Conservation (phyloP, 1,140 invertebrate genomes). For the Brachionus rubens region DNA sequence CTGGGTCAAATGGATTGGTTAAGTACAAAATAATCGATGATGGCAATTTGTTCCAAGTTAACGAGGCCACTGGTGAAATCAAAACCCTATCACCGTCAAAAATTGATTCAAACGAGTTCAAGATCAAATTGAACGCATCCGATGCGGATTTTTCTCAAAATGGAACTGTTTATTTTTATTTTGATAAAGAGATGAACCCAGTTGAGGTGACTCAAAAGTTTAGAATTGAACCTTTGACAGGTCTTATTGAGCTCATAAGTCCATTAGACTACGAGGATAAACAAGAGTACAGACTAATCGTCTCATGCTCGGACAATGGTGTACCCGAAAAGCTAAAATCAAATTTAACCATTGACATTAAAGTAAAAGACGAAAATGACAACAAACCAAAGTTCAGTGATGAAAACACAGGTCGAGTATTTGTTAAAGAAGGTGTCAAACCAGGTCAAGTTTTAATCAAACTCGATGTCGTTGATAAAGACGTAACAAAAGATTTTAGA, state of each 20-base stretch:
- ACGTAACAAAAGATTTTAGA: not conserved
- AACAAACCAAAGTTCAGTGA: slow-evolving; percentile 12
- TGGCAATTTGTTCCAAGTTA: not conserved
- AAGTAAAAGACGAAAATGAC: slow-evolving; percentile 32
- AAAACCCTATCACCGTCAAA: not conserved
- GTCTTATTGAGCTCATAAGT: not conserved
- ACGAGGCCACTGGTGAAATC: slow-evolving; percentile 20
- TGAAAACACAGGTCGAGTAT: not conserved
- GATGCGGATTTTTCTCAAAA: slow-evolving; percentile 22
- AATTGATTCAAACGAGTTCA: slow-evolving; percentile 22
- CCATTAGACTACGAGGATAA: slow-evolving; percentile 33
- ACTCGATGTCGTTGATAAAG: not conserved
- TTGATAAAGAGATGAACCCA: not conserved
- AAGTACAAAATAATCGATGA: slow-evolving; percentile 15
- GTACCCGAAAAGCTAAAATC: not conserved
- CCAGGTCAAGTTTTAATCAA: not conserved
- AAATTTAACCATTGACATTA: not conserved
- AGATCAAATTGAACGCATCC: not conserved
- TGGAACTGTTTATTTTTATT: slow-evolving; percentile 27
- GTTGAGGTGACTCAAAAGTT: slow-evolving; percentile 14
- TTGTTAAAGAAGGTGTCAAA: not conserved
- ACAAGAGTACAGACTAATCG: slow-evolving; percentile 1
- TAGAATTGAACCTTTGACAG: slow-evolving; percentile 34
- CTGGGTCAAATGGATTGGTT: slow-evolving; percentile 20
- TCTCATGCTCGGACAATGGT: slow-evolving; percentile 37